phyloP scores from a whole-genome alignment of 2,113 vertebrate species.

The Tetrao urogallus region DNA sequence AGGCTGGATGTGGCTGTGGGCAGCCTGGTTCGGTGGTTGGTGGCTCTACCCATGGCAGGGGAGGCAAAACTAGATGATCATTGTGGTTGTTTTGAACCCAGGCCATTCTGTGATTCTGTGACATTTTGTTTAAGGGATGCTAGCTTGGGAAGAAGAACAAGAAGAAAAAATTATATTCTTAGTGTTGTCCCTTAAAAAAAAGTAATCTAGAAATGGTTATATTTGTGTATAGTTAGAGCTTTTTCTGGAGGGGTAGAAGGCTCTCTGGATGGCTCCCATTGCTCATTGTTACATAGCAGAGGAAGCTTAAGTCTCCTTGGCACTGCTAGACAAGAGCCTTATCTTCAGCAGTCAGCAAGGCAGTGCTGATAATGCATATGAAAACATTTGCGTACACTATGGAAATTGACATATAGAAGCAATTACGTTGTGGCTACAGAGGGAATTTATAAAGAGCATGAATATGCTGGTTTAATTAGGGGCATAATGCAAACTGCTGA shows the following conservation, averaged over 20 bases:
- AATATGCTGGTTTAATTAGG: slow-evolving; percentile 44
- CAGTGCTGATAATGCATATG: background rate
- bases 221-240: background rate
- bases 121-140: background rate
- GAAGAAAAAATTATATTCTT: background rate
- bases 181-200: background rate
- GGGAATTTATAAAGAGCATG: background rate
- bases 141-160: background rate
- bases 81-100: no score
- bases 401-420: slow-evolving; percentile 10
- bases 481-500: background rate
- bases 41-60: no score
- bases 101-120: no score
- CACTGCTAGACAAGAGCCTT: background rate
- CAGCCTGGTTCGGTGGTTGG: no score
- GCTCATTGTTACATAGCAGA: background rate
- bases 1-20: no score
- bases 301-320: background rate
- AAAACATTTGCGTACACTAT: background rate
- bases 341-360: slow-evolving; percentile 37
- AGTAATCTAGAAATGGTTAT: background rate
- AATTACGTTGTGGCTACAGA: background rate
- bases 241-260: background rate
- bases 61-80: no score
- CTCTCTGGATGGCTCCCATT: background rate